phyloP scores from a whole-genome alignment of 2,113 vertebrate genomes.

The Notechis scutatus region DNA sequence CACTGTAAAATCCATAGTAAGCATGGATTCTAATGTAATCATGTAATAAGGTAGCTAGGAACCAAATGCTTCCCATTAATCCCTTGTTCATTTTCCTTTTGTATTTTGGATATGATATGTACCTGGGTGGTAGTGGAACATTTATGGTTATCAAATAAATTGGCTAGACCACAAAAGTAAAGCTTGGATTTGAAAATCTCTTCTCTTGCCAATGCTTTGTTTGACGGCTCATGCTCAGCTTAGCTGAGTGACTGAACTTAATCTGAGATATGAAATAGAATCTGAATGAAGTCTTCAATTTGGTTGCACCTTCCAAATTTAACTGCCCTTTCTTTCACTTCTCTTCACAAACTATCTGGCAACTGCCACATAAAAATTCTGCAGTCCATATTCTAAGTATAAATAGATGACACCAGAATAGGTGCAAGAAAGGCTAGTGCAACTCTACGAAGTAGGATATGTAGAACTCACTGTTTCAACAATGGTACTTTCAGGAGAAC shows the following conservation, averaged over 20 bases:
- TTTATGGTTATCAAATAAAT: not conserved
- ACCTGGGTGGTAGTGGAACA: not conserved
- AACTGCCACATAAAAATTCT: not conserved
- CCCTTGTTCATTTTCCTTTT: not conserved
- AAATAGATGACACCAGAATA: not conserved
- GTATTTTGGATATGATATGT: not conserved
- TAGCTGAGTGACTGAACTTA: not conserved
- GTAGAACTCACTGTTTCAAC: not conserved
- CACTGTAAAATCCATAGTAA: not conserved
- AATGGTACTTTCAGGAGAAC: not conserved
- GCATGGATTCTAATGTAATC: not conserved
- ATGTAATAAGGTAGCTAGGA: not conserved
- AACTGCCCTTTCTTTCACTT: not conserved
- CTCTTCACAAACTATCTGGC: not conserved
- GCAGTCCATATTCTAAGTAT: not conserved
- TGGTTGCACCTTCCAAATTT: not conserved
- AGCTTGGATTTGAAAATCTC: not conserved
- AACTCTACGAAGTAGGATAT: not conserved
- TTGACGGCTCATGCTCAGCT: not conserved
- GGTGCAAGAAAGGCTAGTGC: not conserved
- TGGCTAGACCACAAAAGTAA: not conserved
- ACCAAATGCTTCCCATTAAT: not conserved
- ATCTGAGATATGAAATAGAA: not conserved
- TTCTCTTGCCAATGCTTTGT: not conserved
- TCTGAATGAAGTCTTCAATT: not conserved